phyloP scores from a whole-genome alignment of 2,888 invertebrate species.

The Eristalinus sepulchralis region DNA sequence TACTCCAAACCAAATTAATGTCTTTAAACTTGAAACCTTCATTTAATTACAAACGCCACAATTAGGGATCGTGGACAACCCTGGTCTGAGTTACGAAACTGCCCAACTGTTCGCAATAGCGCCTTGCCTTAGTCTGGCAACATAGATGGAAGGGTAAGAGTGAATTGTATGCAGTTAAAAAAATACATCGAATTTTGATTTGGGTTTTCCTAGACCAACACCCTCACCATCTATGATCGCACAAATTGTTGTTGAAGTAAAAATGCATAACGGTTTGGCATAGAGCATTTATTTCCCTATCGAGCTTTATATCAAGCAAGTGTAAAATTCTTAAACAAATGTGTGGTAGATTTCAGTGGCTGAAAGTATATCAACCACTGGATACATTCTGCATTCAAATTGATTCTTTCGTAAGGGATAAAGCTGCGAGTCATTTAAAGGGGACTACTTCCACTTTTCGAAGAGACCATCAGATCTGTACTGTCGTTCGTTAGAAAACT shows the following conservation, averaged over 20 bases:
- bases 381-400: too few species aligned
- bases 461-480: too few species aligned
- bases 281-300: neutral
- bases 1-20: neutral
- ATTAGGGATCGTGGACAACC: neutral
- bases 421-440: too few species aligned
- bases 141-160: neutral
- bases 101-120: neutral
- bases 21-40: neutral
- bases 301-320: neutral
- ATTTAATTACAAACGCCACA: neutral
- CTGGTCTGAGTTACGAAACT: neutral
- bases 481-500: too few species aligned
- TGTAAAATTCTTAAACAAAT: neutral
- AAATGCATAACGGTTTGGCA: neutral
- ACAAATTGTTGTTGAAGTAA: neutral
- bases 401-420: too few species aligned
- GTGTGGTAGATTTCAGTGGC: too few species aligned
- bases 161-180: neutral
- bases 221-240: neutral
- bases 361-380: too few species aligned
- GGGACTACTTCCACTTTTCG: too few species aligned
- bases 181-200: too few species aligned
- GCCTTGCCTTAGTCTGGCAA: neutral
- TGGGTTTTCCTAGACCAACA: neutral